These are phyloP conservation scores for Albula goreensis DNA, from an alignment of 2,113 vertebrate species.

Conservation along the genomic window DNA sequence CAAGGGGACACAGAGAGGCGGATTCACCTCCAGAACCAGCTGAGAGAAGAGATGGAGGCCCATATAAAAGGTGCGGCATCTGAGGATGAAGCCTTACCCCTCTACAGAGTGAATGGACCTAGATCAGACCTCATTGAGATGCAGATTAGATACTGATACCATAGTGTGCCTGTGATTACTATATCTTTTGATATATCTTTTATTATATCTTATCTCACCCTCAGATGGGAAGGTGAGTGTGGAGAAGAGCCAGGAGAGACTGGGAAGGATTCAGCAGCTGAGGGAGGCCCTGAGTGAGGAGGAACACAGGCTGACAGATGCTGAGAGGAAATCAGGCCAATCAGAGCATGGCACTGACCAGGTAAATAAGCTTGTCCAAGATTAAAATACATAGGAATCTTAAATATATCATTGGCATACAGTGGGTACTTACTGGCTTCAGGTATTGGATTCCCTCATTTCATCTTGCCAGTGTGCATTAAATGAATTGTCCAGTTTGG, in stretches of 20 bases:
- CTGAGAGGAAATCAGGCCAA: constrained; percentile 41
- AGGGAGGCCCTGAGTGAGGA: constrained; percentile 60
- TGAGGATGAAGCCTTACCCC: neutral
- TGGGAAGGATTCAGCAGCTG: constrained; percentile 63
- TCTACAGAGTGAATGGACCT: neutral
- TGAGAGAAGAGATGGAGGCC: constrained; percentile 67
- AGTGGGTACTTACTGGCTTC: too few species aligned
- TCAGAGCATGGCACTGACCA: constrained; percentile 22
- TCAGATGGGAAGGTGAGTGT: constrained; percentile 61
- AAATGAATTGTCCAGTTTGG: neutral
- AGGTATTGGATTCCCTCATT: neutral
- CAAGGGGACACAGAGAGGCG: constrained; percentile 24
- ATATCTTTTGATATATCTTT: neutral
- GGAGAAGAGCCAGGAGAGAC: constrained; percentile 60
- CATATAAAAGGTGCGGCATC: constrained; percentile 63
- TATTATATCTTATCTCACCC: constrained; percentile 16
- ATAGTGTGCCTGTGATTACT: neutral
- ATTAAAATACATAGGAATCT: too few species aligned
- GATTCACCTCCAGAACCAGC: constrained; percentile 53
- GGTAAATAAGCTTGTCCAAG: constrained; percentile 16
- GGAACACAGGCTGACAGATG: constrained; percentile 35
- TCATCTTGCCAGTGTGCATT: neutral
- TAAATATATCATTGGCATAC: too few species aligned
- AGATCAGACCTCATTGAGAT: too few species aligned
- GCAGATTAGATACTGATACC: neutral